Percentiles rank a stretch among this genome's conserved stretches.
Evolutionary conservation across 1,140 invertebrate genomes (phyloP).

Genomic region (Pseudomyrmex concolor): DNA sequence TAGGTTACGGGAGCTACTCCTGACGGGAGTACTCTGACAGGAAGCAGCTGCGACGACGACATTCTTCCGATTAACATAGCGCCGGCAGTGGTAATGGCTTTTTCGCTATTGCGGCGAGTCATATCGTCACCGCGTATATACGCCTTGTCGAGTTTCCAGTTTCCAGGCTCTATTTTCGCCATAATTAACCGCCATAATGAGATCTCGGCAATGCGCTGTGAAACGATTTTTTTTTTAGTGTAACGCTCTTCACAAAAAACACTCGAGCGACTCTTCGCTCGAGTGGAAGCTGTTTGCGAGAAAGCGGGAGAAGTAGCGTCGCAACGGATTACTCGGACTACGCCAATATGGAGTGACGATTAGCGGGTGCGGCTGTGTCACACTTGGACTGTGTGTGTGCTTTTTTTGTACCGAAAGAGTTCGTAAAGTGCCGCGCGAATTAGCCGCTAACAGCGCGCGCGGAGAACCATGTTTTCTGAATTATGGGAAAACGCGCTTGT

Average conservation of each 20-base stretch:
- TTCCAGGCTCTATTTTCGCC: conserved; percentile 59
- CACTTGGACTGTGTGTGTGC: conserved; percentile 21
- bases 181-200: conserved; percentile 70
- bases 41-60: conserved; percentile 71
- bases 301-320: conserved; percentile 47
- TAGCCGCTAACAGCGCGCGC: conserved; percentile 15
- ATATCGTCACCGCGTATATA: conserved; percentile 5
- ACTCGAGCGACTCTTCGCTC: conserved; percentile 36
- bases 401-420: conserved; percentile 53
- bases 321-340: conserved; percentile 43
- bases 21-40: conserved; percentile 69
- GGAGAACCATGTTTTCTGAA: conserved; percentile 51
- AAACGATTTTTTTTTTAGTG: conserved; percentile 41
- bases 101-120: conserved; percentile 20
- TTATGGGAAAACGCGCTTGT: conserved; percentile 38
- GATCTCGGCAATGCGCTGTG: conserved; percentile 54
- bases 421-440: conserved; percentile 39
- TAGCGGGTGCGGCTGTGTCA: conserved; percentile 68
- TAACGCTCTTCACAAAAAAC: background rate
- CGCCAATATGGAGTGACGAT: conserved; percentile 57
- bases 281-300: conserved; percentile 10
- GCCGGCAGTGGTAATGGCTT: conserved; percentile 27
- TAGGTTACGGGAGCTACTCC: conserved; percentile 57
- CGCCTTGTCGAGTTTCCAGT: conserved; percentile 63
- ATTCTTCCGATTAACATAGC: conserved; percentile 38